A percentile compares a stretch with the other conserved stretches of the same genome.
Conservation (phyloP, 2,888 invertebrate genomes). For the Mechanitis messenoides region DNA sequence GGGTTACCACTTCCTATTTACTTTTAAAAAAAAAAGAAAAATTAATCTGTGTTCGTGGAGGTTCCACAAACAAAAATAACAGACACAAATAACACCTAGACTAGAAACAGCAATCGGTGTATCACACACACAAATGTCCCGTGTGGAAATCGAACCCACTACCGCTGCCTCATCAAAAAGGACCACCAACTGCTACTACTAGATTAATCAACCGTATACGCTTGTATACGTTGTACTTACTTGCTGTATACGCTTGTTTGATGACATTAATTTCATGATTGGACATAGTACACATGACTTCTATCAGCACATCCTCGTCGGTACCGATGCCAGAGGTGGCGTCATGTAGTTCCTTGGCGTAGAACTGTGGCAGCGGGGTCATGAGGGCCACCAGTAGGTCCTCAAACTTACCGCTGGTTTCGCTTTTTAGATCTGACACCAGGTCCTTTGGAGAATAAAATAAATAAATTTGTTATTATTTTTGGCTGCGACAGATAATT, state of each 20-base stretch:
- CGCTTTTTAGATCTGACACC: constrained; percentile 89
- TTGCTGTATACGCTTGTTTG: constrained; percentile 83
- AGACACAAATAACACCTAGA: too few relatives aligned
- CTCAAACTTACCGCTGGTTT: constrained; percentile 92
- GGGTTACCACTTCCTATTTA: too few relatives aligned
- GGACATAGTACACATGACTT: constrained; percentile 90
- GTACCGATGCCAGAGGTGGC: constrained; percentile 91
- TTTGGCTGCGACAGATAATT: background rate
- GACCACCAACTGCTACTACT: too few relatives aligned
- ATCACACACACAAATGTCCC: too few relatives aligned
- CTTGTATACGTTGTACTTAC: constrained; percentile 70
- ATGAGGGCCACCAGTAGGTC: constrained; percentile 88
- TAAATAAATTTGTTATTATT: background rate
- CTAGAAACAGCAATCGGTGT: too few relatives aligned
- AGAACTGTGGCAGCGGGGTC: constrained; percentile 89
- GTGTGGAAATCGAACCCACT: too few relatives aligned
- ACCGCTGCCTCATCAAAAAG: too few relatives aligned
- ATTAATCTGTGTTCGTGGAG: too few relatives aligned
- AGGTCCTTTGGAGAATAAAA: constrained; percentile 75
- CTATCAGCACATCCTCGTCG: constrained; percentile 90
- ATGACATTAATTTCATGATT: constrained; percentile 90
- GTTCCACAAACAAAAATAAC: too few relatives aligned
- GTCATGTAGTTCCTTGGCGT: constrained; percentile 88
- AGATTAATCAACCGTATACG: too few relatives aligned
- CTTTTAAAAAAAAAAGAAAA: too few relatives aligned